Conservation (phyloP, 2,113 vertebrate genomes). For the Brachypteracias leptosomus region DNA sequence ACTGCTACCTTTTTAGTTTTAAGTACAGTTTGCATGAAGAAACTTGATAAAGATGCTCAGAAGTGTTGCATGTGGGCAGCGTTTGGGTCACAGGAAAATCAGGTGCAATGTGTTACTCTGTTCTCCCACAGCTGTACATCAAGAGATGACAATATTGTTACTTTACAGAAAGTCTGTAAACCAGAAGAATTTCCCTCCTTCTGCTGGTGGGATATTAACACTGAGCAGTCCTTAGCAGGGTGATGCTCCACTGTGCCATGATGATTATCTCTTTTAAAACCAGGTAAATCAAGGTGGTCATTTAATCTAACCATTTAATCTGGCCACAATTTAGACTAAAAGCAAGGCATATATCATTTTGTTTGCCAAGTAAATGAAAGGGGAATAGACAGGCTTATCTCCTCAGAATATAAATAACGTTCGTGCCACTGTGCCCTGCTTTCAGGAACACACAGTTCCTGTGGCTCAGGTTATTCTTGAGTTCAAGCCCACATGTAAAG, state of each 20-base stretch:
- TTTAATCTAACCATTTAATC: not conserved
- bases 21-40: not conserved
- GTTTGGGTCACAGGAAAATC: not conserved
- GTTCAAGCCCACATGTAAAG: rapidly evolving
- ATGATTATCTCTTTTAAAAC: not conserved
- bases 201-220: not conserved
- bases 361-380: not conserved
- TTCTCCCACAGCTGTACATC: not conserved
- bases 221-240: not conserved
- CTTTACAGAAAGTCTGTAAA: not conserved
- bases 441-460: not conserved
- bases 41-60: not conserved
- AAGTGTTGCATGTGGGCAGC: rapidly evolving
- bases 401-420: not conserved
- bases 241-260: rapidly evolving
- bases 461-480: not conserved
- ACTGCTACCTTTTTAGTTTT: not conserved
- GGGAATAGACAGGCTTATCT: not conserved
- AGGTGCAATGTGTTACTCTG: not conserved
- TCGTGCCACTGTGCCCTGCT: not conserved
- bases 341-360: not conserved
- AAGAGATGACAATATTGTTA: not conserved
- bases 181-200: not conserved
- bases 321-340: not conserved
- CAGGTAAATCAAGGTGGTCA: not conserved